Conservation (phyloP, 1,140 invertebrate species). For the Venturia canescens region DNA sequence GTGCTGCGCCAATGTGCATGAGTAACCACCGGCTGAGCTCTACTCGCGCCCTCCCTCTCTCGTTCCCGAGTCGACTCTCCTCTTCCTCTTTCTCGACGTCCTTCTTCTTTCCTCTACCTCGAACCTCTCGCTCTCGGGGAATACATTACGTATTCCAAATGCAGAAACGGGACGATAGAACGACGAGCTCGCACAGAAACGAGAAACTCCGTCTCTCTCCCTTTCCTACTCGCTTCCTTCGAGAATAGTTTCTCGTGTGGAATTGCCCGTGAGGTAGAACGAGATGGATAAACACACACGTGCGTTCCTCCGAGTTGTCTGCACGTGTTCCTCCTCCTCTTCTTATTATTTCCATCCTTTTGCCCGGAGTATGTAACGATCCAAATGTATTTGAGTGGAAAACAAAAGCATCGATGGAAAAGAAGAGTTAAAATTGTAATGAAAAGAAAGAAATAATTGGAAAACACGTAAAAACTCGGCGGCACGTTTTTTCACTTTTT, state of each 20-base stretch:
- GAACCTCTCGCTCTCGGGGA: slow-evolving; percentile 55
- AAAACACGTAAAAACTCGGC: no score
- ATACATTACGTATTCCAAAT: slow-evolving; percentile 68
- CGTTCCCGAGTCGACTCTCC: slow-evolving; percentile 11
- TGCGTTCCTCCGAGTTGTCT: not conserved
- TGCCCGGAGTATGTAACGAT: no score
- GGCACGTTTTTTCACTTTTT: no score
- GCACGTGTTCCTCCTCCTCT: not conserved
- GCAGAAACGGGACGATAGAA: slow-evolving; percentile 48
- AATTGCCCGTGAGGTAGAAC: not conserved
- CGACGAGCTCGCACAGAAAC: slow-evolving; percentile 32
- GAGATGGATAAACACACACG: not conserved
- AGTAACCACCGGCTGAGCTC: slow-evolving; percentile 69
- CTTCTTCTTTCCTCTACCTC: slow-evolving; percentile 50
- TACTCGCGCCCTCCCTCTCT: not conserved
- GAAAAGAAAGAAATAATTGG: no score
- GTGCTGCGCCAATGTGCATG: slow-evolving; percentile 69
- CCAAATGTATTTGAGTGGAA: no score
- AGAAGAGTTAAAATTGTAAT: no score
- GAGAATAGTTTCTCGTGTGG: no score
- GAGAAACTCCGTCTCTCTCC: slow-evolving; percentile 5
- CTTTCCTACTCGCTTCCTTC: no score
- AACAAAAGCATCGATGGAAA: no score
- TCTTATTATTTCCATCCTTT: not conserved
- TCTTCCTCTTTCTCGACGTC: slow-evolving; percentile 47